Base-by-base conservation (phyloP, 2,888 invertebrate genomes). In the Leucozona laternaria region DNA sequence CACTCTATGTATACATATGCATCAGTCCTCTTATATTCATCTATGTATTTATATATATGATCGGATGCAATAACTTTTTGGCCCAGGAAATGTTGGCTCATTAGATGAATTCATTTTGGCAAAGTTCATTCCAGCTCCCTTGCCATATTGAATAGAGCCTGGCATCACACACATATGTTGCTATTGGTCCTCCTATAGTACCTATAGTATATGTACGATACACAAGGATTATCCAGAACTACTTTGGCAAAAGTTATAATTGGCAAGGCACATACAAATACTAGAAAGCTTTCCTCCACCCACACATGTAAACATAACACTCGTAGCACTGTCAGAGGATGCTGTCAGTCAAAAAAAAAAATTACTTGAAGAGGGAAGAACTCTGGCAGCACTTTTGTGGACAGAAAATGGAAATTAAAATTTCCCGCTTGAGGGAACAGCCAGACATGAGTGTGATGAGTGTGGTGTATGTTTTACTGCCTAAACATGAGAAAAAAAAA, bases 211-310 rank as follows among this genome's bases (percentile, higher is more conserved):
- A n/a, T n/a, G n/a, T n/a, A 43, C 43, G 40, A 31, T 78, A 68
- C 73, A 68, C 48, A 53, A 53, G 86, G 86, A 86, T 86, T 66
- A 86, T 86, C 79, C 73, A 40, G 6, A 70, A 66, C 28, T 75
- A 40, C 70, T 82, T 77, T 82, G 80, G 86, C 86, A 86, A 86
- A 86, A 86, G 75, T 86, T 82, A 86, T 86, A 86, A 86, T 86
- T 86, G 86, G 86, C 78, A 58, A 60, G 40, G 57, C 31, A 34
- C 55, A 62, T 1, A 77, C 70, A 55, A 20, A 50, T 50, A 17
- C 66, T 20, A 28, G 13, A 31, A 31, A 57, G 62, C 13, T 50
- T 58, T 22, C 48, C 17, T 53, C 45, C n/a, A 10, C 15, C 3
- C 34, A 20, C n/a, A 62, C 3, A 43, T 11, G 4, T 11, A 34